phyloP scores from a whole-genome alignment of 2,888 invertebrate species.

The Ochlodes sylvanus region DNA sequence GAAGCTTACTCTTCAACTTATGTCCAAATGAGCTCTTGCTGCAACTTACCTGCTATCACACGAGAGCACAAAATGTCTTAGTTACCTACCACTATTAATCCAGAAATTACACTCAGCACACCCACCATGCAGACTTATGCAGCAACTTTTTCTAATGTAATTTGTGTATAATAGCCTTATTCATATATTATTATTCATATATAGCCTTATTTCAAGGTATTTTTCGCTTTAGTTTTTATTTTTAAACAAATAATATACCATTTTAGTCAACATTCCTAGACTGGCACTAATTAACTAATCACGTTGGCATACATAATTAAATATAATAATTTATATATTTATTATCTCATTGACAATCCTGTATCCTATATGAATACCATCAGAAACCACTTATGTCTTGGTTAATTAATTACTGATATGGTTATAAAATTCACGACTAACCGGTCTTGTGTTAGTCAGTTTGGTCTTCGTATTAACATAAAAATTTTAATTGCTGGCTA shows the following conservation, averaged over 20 bases:
- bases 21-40: too few relatives aligned
- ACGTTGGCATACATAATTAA: neutral
- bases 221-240: neutral
- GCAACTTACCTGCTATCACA: too few relatives aligned
- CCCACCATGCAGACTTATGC: too few relatives aligned
- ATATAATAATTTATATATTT: conserved; percentile 29
- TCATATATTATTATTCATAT: too few relatives aligned
- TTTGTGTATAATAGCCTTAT: too few relatives aligned
- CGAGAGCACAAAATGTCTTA: too few relatives aligned
- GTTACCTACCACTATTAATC: too few relatives aligned
- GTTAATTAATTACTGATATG: conserved; percentile 68
- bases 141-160: too few relatives aligned
- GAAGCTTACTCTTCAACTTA: too few relatives aligned
- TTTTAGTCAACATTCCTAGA: neutral
- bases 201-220: too few relatives aligned
- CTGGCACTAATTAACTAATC: conserved; percentile 7
- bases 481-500: conserved; percentile 74
- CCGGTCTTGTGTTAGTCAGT: conserved; percentile 61
- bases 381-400: conserved; percentile 61
- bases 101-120: too few relatives aligned
- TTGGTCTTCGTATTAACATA: conserved; percentile 68
- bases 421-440: conserved; percentile 58
- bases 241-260: neutral
- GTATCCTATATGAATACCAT: conserved; percentile 53
- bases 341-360: conserved; percentile 30